Base-by-base conservation (phyloP, 2,113 vertebrate species). In the Monopterus albus region DNA sequence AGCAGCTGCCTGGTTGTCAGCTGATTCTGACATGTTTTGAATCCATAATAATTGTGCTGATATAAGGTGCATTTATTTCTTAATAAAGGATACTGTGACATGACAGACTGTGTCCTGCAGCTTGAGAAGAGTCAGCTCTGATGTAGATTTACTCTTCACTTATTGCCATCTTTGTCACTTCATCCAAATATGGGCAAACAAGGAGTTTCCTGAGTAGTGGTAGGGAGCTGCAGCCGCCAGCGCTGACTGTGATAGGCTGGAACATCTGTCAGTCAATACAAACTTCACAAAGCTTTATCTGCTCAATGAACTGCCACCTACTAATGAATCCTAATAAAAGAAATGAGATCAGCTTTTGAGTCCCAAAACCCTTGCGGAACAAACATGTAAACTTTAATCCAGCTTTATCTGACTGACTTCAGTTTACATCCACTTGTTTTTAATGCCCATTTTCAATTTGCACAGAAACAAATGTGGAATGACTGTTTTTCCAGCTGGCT, bases 31-130 rank as follows among this genome's bases (percentile, higher is more conserved):
- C n/a, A 46, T 53, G 40, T 0, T 26, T 33, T 26, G 11, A 20
- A 9, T 5, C 2, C 4, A 38, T 29, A 0, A 52, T 31, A 59
- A 45, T 51, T 20, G 45, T 49, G 29, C 33, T 53, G 26, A 63
- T 45, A 11, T 40, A 2, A 50, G 18, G 5, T 31, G 29, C 21
- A 23, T n/a, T 5, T 63, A 43, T 47, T 47, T 60, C 10, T 28
- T 21, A 50, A 40, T 0, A 5, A 35, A 50, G 74, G 58, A 78
- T 55, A 65, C 8, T 17, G 40, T 69, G 74, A 82, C 74, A 82
- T 40, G 20, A 25, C 50, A 60, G 13, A 8, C 2, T 50, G 2
- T 9, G 9, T 0, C 4, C 49, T 52, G 26, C 0, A 38, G 25
- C 49, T 20, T 36, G 69, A 72, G 21, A 25, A 7, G 31, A 68